These are phyloP conservation scores for Mermis nigrescens DNA, from an alignment of 2,888 invertebrate genomes.

Conservation along the genomic window DNA sequence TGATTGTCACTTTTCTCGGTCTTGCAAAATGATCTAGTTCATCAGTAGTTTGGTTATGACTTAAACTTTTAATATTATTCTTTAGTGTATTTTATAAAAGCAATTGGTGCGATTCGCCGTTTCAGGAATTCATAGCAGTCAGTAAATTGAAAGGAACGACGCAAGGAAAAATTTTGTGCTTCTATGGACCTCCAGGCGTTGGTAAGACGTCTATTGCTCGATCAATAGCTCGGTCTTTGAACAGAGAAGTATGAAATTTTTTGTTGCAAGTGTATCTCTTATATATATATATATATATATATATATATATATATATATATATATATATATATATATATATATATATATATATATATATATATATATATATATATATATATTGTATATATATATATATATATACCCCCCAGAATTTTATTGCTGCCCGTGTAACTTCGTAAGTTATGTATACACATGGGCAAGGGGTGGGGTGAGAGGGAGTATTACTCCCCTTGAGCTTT, in stretches of 20 bases:
- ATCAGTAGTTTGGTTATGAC: not conserved
- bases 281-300: not conserved
- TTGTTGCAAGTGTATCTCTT: too few relatives aligned
- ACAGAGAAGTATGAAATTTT: conserved; percentile 51
- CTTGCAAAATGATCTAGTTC: too few relatives aligned
- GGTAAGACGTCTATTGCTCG: conserved; percentile 89
- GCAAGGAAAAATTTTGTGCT: conserved; percentile 95
- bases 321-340: too few relatives aligned
- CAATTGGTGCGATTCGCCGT: conserved; percentile 1
- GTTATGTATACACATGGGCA: too few relatives aligned
- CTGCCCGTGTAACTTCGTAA: too few relatives aligned
- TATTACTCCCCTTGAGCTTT: too few relatives aligned
- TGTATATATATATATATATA: too few relatives aligned
- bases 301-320: not conserved
- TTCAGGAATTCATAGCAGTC: conserved; percentile 83
- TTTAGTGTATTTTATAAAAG: not conserved
- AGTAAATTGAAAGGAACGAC: conserved; percentile 68
- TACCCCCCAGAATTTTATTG: too few relatives aligned
- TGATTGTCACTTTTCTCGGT: too few relatives aligned
- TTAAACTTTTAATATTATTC: not conserved
- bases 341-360: too few relatives aligned
- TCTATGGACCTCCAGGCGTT: conserved; percentile 95
- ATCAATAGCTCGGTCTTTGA: conserved; percentile 80
- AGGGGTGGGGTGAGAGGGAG: too few relatives aligned
- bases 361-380: too few relatives aligned